Evolutionary conservation across 2,888 invertebrate genomes (phyloP).

Genomic region (Congeria kusceri): DNA sequence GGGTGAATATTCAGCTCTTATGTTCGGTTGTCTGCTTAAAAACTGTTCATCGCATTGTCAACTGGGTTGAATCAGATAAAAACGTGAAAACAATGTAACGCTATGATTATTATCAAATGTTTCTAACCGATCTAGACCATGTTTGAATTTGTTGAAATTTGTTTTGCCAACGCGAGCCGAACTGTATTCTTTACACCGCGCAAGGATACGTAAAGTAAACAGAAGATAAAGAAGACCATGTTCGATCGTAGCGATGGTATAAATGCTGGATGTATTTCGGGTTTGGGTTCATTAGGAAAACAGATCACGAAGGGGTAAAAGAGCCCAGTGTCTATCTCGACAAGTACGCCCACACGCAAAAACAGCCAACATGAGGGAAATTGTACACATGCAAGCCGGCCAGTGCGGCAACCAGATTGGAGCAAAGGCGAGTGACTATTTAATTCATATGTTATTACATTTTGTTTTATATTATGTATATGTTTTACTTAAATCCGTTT

Average conservation of each 20-base stretch:
- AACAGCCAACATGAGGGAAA: constrained; percentile 73
- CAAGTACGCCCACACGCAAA: constrained; percentile 2
- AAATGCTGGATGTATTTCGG: not conserved
- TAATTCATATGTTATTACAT: not conserved
- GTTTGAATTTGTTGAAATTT: constrained; percentile 57
- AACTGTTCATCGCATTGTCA: too few relatives aligned
- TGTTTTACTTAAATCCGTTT: too few relatives aligned
- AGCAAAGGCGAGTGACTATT: constrained; percentile 69
- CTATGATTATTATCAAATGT: constrained; percentile 23
- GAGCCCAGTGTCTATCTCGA: constrained; percentile 31
- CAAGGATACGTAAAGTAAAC: constrained; percentile 20
- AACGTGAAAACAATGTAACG: too few relatives aligned
- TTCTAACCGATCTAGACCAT: constrained; percentile 39
- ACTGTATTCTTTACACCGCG: constrained; percentile 36
- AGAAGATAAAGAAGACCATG: not conserved
- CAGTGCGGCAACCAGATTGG: constrained; percentile 80
- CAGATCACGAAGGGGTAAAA: constrained; percentile 43
- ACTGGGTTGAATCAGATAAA: too few relatives aligned
- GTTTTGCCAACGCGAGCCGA: constrained; percentile 59
- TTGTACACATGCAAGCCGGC: constrained; percentile 78
- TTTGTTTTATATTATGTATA: not conserved
- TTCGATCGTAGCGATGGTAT: not conserved
- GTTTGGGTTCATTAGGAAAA: constrained; percentile 17
- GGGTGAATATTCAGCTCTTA: too few relatives aligned
- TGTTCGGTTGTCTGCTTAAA: too few relatives aligned